Evolutionary conservation across 2,888 invertebrate species (phyloP), one percentile per base, ranked within the genome.

Genomic region (Polymixis lichenea): DNA sequence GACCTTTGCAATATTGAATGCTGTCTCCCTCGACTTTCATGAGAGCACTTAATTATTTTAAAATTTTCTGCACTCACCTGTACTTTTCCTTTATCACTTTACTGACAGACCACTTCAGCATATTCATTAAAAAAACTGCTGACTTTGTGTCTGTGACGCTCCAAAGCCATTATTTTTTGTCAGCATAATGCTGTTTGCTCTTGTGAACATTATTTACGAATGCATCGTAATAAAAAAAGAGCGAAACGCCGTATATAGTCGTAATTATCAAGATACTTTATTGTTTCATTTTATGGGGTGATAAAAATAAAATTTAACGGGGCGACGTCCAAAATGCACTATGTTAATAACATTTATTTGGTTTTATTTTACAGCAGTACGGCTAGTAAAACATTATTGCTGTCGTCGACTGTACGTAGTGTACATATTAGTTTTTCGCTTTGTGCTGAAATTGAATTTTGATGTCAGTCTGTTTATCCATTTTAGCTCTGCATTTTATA

Each of bases 361-460:
- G 74, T 70, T 83, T 87, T 73, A 80, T 85, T 87, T 77, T 61
- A 72, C 43, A 72, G 69, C 58, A 72, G 51, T 51, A 78, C 55
- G 72, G 84, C 75, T 56, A 74, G 75, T 82, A 72, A 78, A 88
- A 80, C 81, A 82, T 87, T 85, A 86, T 80, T 77, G 71, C 72
- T 79, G 64, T 55, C 58, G 22, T 28, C 25, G 46, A 49, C 43
- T 75, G 49, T 32, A 81, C 55, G 60, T 61, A 72, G 69, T 78
- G 51, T 43, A 79, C 51, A 69, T 61, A 71, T 75, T 81, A 60
- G 77, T 71, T 68, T 75, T 64, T 81, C 51, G 56, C 22, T 81
- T 60, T 51, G 49, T 53, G 46, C 19, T 68, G 9, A 61, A 53
- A 80, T 80, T 80, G 19, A 80, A 67, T 56, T 43, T 80, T 61